Evolutionary conservation across 2,888 invertebrate genomes (phyloP), one percentile per base, ranked within the genome.

Genomic region (Tetragonula carbonaria): DNA sequence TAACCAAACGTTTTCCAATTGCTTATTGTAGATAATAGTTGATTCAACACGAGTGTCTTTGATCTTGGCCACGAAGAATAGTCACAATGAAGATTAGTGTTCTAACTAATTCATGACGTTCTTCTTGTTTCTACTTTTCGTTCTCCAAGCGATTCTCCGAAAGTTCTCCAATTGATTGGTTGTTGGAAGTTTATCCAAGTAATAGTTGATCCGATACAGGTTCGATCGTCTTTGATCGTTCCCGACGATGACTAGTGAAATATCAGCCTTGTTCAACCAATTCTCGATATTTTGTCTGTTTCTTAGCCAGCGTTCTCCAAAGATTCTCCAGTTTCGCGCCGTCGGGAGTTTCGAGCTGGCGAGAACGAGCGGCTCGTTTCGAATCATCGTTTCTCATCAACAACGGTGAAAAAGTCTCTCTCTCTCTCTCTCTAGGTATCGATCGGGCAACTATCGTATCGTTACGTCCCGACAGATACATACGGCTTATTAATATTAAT

Each of bases 401-500:
- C 84, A 21, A 21, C 50, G 78, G 65, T 85, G 87, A 89, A 90
- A 90, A 90, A 87, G 33, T 28, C 28, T 28, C 28, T 33, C 3
- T 33, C 33, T 33, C 33, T 84, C 83, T 83, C 71, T 86, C 74
- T 86, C 74, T 88, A 87, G 88, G 90, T 89, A 90, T 90, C 90
- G 90, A 90, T 90, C 90, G 89, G 88, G 78, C 87, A 88, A 88
- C 88, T 92, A 91, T 93, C 92, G 91, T 90, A 92, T 93, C 93
- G 92, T 92, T 92, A 93, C 87, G 86, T 89, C 86, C 83, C 89
- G 93, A 92, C 92, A 91, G 92, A 92, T 93, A 93, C 92, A 92
- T 91, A 93, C 92, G 91, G 91, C 93, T 94, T 93, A 94, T 93
- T 94, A 94, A 94, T 94, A 94, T 94, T 93, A 94, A 94, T 92